Base-by-base conservation (phyloP, 2,113 vertebrate species). In the Paraplagusia blochii region DNA sequence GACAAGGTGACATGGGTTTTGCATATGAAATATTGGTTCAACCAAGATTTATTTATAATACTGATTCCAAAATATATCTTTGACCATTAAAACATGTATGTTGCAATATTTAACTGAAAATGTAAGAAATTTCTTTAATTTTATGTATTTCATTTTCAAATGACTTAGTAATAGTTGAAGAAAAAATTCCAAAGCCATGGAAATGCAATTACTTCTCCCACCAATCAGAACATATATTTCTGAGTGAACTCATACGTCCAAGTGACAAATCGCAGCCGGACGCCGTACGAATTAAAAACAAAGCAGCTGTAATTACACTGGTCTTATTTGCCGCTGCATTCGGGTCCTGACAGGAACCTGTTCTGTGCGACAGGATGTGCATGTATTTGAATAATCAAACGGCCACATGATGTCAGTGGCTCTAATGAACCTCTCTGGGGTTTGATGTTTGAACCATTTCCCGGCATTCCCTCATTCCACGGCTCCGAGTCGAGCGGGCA, bases 371-470 rank as follows among this genome's bases (percentile, higher is more conserved):
- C 50, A 66, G 50, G 58, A 58, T 15, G 57, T 67, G 33, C 16
- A n/a, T 36, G 29, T 10, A 8, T 51, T 16, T 16, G 44, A 44
- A 44, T 11, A 46, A 40, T 60, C 38, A 56, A 44, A 55, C 46
- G 49, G 40, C 19, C 7, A 87, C 77, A 79, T 70, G 69, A 83
- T 75, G 75, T 88, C 81, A 80, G 80, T 70, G 39, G 66, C 42
- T 60, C 38, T 53, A 69, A 67, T 33, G 3, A 62, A 54, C 55
- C 29, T 64, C 71, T 46, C 64, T 36, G 58, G 66, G 54, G 69
- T 63, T 59, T 74, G 35, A 64, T 64, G 58, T 72, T 69, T 69
- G 36, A 76, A 63, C 44, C 33, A 53, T 38, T 58, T 39, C 44
- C 33, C 14, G 19, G 49, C 33, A 33, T 39, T 62, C 54, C 16